Evolutionary conservation across 1,140 invertebrate genomes (phyloP).

Genomic region (honey bee (Apis mellifera)): Amel_HAv3.1 CM009938.2:11927501-11928000

Average conservation of each 20-base stretch:
- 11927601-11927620: background rate
- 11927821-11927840: conserved; percentile 88
- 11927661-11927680: background rate
- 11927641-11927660: background rate
- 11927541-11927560: conserved; percentile 34
- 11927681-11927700: conserved; percentile 76
- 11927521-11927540: conserved; percentile 14
- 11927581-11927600: background rate
- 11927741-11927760: conserved; percentile 98
- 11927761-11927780: conserved; percentile 96
- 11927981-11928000: too few relatives aligned
- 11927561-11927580: background rate
- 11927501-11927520: conserved; percentile 14
- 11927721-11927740: conserved; percentile 97
- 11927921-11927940: background rate
- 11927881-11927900: background rate
- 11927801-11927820: conserved; percentile 94
- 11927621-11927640: background rate
- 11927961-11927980: too few relatives aligned
- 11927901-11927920: background rate
- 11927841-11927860: background rate
- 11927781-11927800: conserved; percentile 97
- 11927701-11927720: conserved; percentile 90
- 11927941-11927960: background rate
- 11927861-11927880: background rate